These are phyloP conservation scores for Porphyrio hochstetteri DNA, from an alignment of 2,113 vertebrate genomes.

Conservation along the genomic window DNA sequence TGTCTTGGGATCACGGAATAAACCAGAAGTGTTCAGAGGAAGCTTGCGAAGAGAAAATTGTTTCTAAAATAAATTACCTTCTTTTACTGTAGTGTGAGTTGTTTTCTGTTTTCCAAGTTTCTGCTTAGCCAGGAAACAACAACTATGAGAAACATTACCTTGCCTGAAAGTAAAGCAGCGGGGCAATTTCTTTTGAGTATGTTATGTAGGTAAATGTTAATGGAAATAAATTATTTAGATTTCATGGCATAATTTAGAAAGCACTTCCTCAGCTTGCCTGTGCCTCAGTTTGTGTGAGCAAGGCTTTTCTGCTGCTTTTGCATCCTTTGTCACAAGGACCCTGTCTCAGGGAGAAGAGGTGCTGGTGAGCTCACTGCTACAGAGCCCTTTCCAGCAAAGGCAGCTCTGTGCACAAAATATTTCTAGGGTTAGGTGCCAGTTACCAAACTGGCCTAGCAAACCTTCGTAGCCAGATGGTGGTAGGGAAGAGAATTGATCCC, in stretches of 20 bases:
- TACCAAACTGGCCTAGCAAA: not conserved
- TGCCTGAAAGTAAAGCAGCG: not conserved
- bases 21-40: not conserved
- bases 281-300: not conserved
- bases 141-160: not conserved
- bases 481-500: not conserved
- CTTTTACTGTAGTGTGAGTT: not conserved
- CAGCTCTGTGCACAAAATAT: not conserved
- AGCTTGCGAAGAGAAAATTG: not conserved
- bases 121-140: not conserved
- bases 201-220: not conserved
- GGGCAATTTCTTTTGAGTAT: not conserved
- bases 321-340: not conserved
- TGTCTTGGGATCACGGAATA: not conserved
- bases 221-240: not conserved
- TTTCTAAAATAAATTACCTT: not conserved
- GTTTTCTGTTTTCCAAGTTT: not conserved
- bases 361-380: not conserved
- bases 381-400: not conserved
- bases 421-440: not conserved
- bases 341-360: not conserved
- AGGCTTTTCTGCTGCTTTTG: not conserved
- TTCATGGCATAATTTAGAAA: not conserved
- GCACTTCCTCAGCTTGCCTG: not conserved
- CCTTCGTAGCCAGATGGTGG: not conserved